phyloP scores from a whole-genome alignment of 1,140 invertebrate species.

The Cydia fagiglandana region DNA sequence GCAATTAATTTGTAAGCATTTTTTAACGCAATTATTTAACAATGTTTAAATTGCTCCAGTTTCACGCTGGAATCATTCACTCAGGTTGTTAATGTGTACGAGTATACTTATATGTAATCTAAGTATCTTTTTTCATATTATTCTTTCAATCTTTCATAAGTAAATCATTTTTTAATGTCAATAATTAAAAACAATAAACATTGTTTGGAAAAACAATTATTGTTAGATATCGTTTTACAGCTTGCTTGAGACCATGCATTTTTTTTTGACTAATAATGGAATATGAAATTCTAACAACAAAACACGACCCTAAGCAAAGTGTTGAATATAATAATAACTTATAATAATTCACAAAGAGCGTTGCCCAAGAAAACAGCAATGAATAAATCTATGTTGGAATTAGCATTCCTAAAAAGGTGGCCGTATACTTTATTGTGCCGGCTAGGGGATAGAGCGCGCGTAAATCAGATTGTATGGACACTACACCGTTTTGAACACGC shows the following conservation, averaged over 20 bases:
- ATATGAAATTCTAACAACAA: not conserved
- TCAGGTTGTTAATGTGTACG: not conserved
- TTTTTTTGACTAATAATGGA: not conserved
- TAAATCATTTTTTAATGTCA: too few relatives aligned
- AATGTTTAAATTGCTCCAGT: conserved; percentile 4
- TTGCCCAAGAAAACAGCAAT: conserved; percentile 48
- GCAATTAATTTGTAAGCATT: conserved; percentile 38
- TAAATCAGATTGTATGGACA: conserved; percentile 72
- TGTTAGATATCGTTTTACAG: too few relatives aligned
- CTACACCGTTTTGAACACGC: conserved; percentile 60
- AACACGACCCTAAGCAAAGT: not conserved
- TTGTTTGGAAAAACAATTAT: too few relatives aligned
- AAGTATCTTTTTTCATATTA: not conserved
- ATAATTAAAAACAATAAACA: too few relatives aligned
- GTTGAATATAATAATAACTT: conserved; percentile 2
- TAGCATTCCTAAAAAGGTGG: conserved; percentile 68
- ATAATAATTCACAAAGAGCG: conserved; percentile 29
- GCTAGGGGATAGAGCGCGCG: conserved; percentile 50
- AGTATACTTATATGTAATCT: not conserved
- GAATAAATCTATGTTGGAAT: conserved; percentile 58
- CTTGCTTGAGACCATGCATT: not conserved
- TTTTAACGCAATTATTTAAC: not conserved
- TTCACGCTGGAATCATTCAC: not conserved
- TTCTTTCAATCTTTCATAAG: too few relatives aligned
- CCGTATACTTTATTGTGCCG: conserved; percentile 54